Evolutionary conservation across 2,113 vertebrate genomes (phyloP), one percentile per base, ranked within the genome.

Genomic region (Petrocephalus microphthalmus): DNA sequence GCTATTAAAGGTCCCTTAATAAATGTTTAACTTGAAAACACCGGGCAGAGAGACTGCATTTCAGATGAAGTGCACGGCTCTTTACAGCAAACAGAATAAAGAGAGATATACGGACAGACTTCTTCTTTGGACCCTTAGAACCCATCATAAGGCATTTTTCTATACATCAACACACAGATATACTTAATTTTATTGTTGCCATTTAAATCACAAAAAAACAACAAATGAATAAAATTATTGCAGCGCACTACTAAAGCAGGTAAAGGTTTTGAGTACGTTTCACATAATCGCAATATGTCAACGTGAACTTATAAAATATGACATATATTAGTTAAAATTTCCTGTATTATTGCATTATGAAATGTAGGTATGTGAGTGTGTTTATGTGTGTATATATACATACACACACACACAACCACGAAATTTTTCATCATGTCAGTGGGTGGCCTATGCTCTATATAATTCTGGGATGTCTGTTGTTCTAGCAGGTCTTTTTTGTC

Each of bases 1-100:
- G 7, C 67, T 54, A 19, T 87, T 78, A 81, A 22, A 45, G 74
- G 67, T 54, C 7, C 22, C 17, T 81, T 22, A 37, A 20, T 53
- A 81, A 13, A 20, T 53, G 22, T 87, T 87, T 87, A 29, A 25
- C 67, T 87, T 87, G 67, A 54, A 67, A 22, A 49, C 49, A 74
- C 11, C 81, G 29, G 49, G 87, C 47, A 74, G 57, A 67, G 22
- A 87, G 20, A 81, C 17, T 54, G n/a, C 49, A 87, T 56, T 54
- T 25, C 64, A 17, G 42, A 74, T n/a, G 20, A n/a, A 49, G 7
- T 47, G 22, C 78, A 82, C 13, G 17, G 7, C 13, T 17, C 42
- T 0, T 8, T 82, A 20, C 42, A 20, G 1, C 42, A 20, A 82
- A 45, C 47, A 49, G 10, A 22, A 11, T 20, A 45, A n/a, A 82